These are phyloP conservation scores for Petromus typicus DNA, from an alignment of 2,113 vertebrate species.

Conservation along the genomic window DNA sequence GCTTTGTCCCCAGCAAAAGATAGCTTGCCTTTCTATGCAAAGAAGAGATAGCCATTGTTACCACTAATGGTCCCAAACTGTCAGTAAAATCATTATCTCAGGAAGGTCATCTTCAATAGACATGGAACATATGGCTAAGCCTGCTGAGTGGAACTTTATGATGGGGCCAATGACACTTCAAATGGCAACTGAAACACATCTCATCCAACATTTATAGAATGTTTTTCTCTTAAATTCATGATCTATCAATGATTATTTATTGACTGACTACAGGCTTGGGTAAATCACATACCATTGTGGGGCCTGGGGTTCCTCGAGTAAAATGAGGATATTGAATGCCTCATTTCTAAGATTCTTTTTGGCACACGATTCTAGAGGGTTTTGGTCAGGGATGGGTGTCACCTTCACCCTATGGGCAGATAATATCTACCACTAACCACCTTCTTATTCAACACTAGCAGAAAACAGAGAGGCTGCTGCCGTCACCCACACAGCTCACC, in stretches of 20 bases:
- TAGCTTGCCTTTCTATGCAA: not conserved
- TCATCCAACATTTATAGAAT: not conserved
- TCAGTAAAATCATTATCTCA: not conserved
- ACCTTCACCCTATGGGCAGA: not conserved
- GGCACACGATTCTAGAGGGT: not conserved
- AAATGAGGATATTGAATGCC: not conserved
- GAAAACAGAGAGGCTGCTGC: fast-evolving
- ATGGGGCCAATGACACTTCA: not conserved
- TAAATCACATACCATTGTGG: not conserved
- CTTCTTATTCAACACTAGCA: fast-evolving
- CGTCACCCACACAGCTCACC: constrained; percentile 83
- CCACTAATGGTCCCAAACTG: not conserved
- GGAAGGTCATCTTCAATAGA: not conserved
- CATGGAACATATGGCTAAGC: fast-evolving
- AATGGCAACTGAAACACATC: not conserved
- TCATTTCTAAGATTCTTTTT: not conserved
- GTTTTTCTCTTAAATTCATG: not conserved
- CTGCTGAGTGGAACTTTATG: not conserved
- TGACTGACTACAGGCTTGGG: not conserved
- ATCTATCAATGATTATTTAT: not conserved
- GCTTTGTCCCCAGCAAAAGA: not conserved
- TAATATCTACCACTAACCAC: not conserved
- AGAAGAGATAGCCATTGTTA: not conserved
- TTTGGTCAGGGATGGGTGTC: not conserved
- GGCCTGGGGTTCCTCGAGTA: not conserved